Percentiles rank a stretch among this genome's conserved stretches.
Evolutionary conservation across 2,113 vertebrate genomes (phyloP).

Genomic region (Osmerus mordax): DNA sequence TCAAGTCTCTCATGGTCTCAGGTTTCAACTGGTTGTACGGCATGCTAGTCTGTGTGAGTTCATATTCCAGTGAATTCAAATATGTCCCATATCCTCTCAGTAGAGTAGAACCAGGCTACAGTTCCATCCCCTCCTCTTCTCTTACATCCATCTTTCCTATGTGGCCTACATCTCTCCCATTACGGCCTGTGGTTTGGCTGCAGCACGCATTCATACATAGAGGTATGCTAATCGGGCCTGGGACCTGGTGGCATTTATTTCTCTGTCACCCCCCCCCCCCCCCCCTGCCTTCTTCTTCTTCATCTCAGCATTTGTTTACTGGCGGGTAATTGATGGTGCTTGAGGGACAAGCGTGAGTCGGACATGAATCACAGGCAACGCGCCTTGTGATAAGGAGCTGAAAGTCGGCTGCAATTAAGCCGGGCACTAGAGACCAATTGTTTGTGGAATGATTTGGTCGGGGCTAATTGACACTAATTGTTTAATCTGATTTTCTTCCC

Average conservation of each 20-base stretch:
- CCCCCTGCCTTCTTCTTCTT: constrained; percentile 32
- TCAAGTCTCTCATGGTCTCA: too few relatives aligned
- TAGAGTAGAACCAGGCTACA: too few relatives aligned
- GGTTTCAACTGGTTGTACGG: too few relatives aligned
- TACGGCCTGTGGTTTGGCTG: constrained; percentile 41
- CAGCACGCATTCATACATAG: constrained; percentile 61
- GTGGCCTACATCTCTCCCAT: too few relatives aligned
- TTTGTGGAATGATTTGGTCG: constrained; percentile 96
- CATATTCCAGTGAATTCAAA: too few relatives aligned
- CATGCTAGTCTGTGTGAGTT: too few relatives aligned
- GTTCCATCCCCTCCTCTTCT: too few relatives aligned
- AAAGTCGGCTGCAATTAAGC: constrained; percentile 98
- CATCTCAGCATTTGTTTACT: constrained; percentile 90
- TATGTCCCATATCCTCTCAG: too few relatives aligned
- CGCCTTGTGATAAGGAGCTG: constrained; percentile 90
- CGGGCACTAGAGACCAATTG: constrained; percentile 98
- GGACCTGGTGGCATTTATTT: constrained; percentile 69
- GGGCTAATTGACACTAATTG: constrained; percentile 99
- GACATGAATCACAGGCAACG: constrained; percentile 92
- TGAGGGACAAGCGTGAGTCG: constrained; percentile 90
- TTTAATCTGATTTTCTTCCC: constrained; percentile 98
- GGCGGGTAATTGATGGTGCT: constrained; percentile 97
- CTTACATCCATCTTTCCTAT: too few relatives aligned
- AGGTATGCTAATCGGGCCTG: constrained; percentile 72
- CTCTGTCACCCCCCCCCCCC: neutral